Base-by-base conservation (phyloP, 1,140 invertebrate species). In the Euura saliciscinereae region DNA sequence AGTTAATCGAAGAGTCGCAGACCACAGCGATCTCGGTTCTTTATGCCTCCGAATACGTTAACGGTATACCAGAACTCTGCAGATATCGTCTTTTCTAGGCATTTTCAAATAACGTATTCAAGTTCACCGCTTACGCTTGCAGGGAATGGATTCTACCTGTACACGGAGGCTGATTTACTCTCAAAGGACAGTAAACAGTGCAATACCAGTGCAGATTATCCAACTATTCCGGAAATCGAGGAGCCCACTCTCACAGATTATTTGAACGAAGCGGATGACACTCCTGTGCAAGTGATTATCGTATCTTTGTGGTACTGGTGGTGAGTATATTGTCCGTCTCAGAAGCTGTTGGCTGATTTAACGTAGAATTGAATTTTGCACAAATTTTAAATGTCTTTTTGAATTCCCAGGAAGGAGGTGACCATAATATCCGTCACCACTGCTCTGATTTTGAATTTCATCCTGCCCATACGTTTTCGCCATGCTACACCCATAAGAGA, bases 241-340 rank as follows among this genome's bases (percentile, higher is more conserved):
- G 65, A 69, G 65, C 6, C 28, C 0, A 7, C 70, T 44, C 46
- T 59, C 6, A 44, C 4, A 7, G 13, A 42, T 69, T 70, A 73
- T 66, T 70, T 64, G 72, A 80, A 28, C 6, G 76, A 79, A 45
- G 75, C 71, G 66, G 85, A 88, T 51, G 87, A 89, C 75, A 89
- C 86, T 42, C 85, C 88, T 43, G 87, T 90, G 2, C 88, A 90
- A 85, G 85, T 91, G 43, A 90, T 92, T 28, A 89, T 91, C 64
- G 90, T 91, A 45, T 94, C 93, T 0, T 80, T 97, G 0, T 95
- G 93, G 93, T 92, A 91, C 83, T 96, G 93, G 91, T 96, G 95
- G 91, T 92, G 85, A 80, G 88, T 86, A 69, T 10, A 59, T 28
- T 59, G 70, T 43, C 66, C 46, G 7, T 28, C 28, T 28, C 28